Evolutionary conservation across 2,113 vertebrate genomes (phyloP), one percentile per base, ranked within the genome.

Genomic region (Poecilia latipinna): DNA sequence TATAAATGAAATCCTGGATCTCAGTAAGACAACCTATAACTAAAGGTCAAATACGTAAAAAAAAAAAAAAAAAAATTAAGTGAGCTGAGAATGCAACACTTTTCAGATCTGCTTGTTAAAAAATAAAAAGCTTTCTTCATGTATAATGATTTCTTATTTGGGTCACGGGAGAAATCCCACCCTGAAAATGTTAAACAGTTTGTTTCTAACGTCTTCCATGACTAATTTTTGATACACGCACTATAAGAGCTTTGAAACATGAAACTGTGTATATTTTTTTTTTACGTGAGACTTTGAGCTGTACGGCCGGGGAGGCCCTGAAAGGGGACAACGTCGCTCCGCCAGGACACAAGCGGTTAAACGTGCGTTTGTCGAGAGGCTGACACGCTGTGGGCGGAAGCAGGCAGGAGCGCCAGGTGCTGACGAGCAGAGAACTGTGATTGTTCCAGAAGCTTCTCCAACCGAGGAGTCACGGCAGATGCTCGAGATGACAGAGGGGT

Each of bases 321-420:
- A 32, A 48, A 65, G 39, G 62, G 66, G 32, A 1, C 22, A 70
- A 72, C 68, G 65, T 28, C 17, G 7, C 35, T 44, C 32, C 8
- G 70, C 4, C 35, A 35, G n/a, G 35, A 0, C 63, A 24, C 22
- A 1, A 65, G 35, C 4, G 13, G 61, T 65, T 71, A 65, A 65
- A 54, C 28, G 26, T 61, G 64, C 39, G 67, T 65, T 70, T 66
- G 1, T 15, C 39, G 8, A 61, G 33, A 61, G 48, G n/a, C 54
- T 70, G 84, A 74, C 88, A 81, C 57, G 65, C 65, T 78, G 84
- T 39, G 65, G 44, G 37, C 42, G 29, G 70, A 74, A 77, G 74
- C 80, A 80, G 89, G 86, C 90, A 84, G 82, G 83, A 87, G 85
- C 88, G 88, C 85, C 88, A 90, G 90, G 89, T 90, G 88, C 85